phyloP scores from a whole-genome alignment of 2,797 vertebrate genomes.

The Sebastes diaconus region DNA sequence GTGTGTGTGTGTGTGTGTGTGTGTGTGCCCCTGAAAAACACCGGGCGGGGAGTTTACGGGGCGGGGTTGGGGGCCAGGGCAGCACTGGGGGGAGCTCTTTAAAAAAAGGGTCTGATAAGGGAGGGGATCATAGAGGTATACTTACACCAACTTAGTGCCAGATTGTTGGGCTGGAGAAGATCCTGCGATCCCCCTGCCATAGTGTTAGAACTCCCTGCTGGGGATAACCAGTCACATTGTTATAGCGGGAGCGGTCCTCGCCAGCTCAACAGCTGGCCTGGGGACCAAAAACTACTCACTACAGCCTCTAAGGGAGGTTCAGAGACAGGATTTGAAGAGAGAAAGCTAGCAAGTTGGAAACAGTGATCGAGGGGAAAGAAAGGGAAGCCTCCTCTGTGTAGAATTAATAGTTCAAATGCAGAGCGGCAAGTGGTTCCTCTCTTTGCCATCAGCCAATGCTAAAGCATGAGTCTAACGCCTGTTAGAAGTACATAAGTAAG shows the following conservation, averaged over 20 bases:
- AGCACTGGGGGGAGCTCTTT: constrained; percentile 62
- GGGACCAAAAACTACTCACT: constrained; percentile 67
- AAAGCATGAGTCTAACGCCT: constrained; percentile 25
- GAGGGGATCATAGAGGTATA: constrained; percentile 78
- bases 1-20: background rate
- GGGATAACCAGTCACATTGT: constrained; percentile 88
- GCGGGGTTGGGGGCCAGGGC: constrained; percentile 64
- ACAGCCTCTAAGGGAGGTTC: constrained; percentile 63
- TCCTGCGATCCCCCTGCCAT: constrained; percentile 88
- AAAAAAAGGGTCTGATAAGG: constrained; percentile 50
- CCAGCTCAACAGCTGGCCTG: constrained; percentile 60
- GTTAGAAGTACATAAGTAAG: background rate
- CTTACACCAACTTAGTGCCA: constrained; percentile 90
- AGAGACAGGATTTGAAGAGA: constrained; percentile 57
- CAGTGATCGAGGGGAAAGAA: constrained; percentile 46
- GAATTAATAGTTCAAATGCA: constrained; percentile 37
- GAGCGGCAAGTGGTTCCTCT: constrained; percentile 15
- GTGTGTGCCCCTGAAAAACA: constrained; percentile 14
- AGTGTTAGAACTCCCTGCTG: constrained; percentile 87
- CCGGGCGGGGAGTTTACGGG: background rate
- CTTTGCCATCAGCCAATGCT: constrained; percentile 44
- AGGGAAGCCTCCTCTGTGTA: constrained; percentile 18
- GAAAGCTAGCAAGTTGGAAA: constrained; percentile 58
- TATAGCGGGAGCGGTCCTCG: constrained; percentile 75
- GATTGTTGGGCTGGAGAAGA: constrained; percentile 89